These are phyloP conservation scores for Vesta saturnalis DNA, from an alignment of 2,888 invertebrate genomes.

Conservation along the genomic window DNA sequence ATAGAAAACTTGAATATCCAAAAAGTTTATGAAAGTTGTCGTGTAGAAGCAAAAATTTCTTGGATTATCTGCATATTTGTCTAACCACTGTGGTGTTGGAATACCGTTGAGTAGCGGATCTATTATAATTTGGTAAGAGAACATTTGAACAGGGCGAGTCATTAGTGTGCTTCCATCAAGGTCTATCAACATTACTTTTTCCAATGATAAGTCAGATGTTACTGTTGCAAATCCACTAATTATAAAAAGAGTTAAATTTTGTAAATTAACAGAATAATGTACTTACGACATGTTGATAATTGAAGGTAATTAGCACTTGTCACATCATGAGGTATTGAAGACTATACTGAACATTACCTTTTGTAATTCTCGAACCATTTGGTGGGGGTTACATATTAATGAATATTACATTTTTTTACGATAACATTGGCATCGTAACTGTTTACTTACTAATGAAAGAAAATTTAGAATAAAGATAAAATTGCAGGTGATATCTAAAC, in stretches of 20 bases:
- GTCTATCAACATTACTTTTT: neutral
- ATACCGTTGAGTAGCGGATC: neutral
- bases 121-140: neutral
- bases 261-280: neutral
- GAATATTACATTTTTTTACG: no score
- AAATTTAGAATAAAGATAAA: no score
- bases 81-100: neutral
- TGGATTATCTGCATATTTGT: neutral
- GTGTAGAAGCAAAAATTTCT: neutral
- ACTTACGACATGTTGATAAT: neutral
- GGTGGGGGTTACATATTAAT: no score
- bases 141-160: neutral
- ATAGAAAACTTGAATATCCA: neutral
- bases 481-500: no score
- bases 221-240: neutral
- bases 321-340: no score
- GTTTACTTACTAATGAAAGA: no score
- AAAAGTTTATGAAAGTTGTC: neutral
- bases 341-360: no score
- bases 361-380: no score
- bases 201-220: neutral
- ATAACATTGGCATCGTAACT: no score
- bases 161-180: neutral
- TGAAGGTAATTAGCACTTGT: neutral
- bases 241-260: neutral